Conservation (phyloP, 2,113 vertebrate genomes). For the Cyanistes caeruleus region DNA sequence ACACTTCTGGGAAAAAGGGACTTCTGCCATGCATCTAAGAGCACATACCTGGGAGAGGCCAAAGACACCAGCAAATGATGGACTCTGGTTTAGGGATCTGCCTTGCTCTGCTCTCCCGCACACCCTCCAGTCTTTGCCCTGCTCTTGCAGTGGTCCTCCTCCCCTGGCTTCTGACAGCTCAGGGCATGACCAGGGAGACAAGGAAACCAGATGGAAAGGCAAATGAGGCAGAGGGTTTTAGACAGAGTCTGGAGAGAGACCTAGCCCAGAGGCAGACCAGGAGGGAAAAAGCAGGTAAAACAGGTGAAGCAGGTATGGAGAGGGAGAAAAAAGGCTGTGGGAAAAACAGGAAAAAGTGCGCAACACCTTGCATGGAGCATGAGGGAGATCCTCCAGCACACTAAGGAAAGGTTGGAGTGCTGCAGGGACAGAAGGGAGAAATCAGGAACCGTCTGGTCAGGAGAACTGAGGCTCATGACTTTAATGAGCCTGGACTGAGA, state of each 20-base stretch:
- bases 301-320: conserved; percentile 45
- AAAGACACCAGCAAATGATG: neutral
- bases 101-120: neutral
- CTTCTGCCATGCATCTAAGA: neutral
- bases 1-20: neutral
- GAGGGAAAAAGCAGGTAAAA: conserved; percentile 38
- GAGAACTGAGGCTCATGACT: neutral
- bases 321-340: neutral
- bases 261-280: conserved; percentile 7
- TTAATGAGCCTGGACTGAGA: neutral
- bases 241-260: conserved; percentile 22
- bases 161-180: neutral
- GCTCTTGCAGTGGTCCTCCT: neutral
- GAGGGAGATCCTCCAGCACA: neutral
- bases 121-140: neutral
- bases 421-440: neutral
- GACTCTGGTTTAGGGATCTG: neutral
- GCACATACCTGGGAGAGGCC: neutral
- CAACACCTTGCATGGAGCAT: neutral
- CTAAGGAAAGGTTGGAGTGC: neutral
- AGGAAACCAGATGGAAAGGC: conserved; percentile 19
- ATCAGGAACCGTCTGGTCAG: neutral
- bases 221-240: conserved; percentile 17
- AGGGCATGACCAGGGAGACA: neutral
- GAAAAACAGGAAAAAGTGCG: conserved; percentile 9